These are phyloP conservation scores for Eurytoma californica DNA, from an alignment of 2,888 invertebrate genomes.

Conservation along the genomic window DNA sequence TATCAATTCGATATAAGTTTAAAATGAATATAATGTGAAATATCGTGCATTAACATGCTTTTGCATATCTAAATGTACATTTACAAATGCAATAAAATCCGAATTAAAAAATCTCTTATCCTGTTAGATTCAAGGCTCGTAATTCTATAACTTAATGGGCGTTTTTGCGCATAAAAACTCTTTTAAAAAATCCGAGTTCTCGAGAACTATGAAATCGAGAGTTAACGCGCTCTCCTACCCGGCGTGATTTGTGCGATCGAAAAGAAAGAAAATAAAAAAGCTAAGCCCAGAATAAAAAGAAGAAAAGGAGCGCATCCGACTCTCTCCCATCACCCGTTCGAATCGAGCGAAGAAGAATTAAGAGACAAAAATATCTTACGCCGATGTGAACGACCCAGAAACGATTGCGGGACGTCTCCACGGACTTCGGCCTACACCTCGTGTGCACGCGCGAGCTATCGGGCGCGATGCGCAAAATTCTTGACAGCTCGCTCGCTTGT, in stretches of 20 bases:
- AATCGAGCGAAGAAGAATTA: slow-evolving; percentile 40
- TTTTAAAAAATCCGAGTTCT: slow-evolving; percentile 1
- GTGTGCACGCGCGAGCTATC: slow-evolving; percentile 24
- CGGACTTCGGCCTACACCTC: background rate
- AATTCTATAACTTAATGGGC: slow-evolving; percentile 50
- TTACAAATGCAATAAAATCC: slow-evolving; percentile 46
- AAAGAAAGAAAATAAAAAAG: slow-evolving; percentile 28
- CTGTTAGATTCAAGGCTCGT: slow-evolving; percentile 29
- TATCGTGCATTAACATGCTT: slow-evolving; percentile 14
- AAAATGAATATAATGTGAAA: slow-evolving; percentile 22
- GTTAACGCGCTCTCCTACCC: slow-evolving; percentile 23
- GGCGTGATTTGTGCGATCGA: slow-evolving; percentile 46
- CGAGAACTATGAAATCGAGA: slow-evolving; percentile 34
- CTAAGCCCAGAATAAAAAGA: slow-evolving; percentile 40
- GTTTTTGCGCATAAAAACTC: slow-evolving; percentile 27
- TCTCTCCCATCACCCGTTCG: slow-evolving; percentile 2
- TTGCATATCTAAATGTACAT: slow-evolving; percentile 50
- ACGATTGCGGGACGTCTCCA: slow-evolving; percentile 10
- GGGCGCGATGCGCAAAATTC: slow-evolving; percentile 32
- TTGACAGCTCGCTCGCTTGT: too few species aligned
- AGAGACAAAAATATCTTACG: slow-evolving; percentile 52
- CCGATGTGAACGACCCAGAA: slow-evolving; percentile 51
- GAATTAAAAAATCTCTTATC: slow-evolving; percentile 33
- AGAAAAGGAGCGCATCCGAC: slow-evolving; percentile 6
- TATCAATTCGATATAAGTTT: slow-evolving; percentile 31